Evolutionary conservation across 2,888 invertebrate species (phyloP).

Genomic region (Exocentrus adspersus): DNA sequence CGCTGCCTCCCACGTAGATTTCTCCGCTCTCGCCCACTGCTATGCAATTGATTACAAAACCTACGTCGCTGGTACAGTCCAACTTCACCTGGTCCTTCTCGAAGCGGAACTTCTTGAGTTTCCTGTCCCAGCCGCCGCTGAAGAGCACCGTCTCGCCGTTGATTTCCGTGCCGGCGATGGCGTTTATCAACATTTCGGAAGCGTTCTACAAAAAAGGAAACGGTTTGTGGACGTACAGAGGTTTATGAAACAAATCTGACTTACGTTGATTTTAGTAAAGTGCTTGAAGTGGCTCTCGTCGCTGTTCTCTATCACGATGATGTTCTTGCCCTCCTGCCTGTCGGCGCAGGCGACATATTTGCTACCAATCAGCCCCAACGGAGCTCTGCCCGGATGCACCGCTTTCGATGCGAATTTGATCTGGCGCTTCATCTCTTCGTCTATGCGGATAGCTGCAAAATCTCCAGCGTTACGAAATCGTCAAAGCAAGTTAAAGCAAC

Average conservation of each 20-base stretch:
- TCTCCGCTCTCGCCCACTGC: constrained; percentile 44
- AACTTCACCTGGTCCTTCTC: constrained; percentile 38
- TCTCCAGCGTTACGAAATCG: too few relatives aligned
- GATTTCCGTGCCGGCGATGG: constrained; percentile 54
- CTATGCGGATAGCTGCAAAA: not conserved
- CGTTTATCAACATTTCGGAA: constrained; percentile 60
- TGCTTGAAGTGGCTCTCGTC: constrained; percentile 65
- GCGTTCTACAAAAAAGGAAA: constrained; percentile 13
- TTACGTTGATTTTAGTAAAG: constrained; percentile 67
- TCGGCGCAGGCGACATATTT: constrained; percentile 57
- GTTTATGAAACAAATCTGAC: constrained; percentile 17
- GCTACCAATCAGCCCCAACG: constrained; percentile 64
- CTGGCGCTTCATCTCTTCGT: not conserved
- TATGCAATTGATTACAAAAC: constrained; percentile 49
- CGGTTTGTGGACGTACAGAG: too few relatives aligned
- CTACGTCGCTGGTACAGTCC: constrained; percentile 42
- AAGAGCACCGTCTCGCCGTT: constrained; percentile 50
- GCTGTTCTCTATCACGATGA: constrained; percentile 66
- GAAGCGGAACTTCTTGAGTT: constrained; percentile 62
- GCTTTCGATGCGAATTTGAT: constrained; percentile 59
- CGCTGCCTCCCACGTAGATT: constrained; percentile 69
- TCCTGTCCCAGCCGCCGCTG: constrained; percentile 64
- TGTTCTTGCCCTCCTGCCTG: constrained; percentile 66
- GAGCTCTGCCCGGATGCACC: constrained; percentile 68
- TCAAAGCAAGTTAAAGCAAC: too few relatives aligned